These are phyloP conservation scores for Excalfactoria chinensis DNA, from an alignment of 2,113 vertebrate genomes.

Conservation along the genomic window DNA sequence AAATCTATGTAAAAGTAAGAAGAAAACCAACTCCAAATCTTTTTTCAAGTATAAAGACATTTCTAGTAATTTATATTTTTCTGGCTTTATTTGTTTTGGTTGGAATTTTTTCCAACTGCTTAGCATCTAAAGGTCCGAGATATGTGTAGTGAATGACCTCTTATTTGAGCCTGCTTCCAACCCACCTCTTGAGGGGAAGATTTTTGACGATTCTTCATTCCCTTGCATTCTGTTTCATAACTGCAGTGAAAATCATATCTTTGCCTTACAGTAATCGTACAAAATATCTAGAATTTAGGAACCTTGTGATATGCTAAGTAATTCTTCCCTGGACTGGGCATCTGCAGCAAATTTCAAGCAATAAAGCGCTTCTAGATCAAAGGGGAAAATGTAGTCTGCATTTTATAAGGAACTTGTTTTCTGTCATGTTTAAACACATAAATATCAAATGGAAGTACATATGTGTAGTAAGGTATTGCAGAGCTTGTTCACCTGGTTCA, in stretches of 20 bases:
- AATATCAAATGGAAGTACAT: background rate
- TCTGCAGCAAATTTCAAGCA: background rate
- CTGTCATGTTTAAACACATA: background rate
- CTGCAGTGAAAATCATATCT: background rate
- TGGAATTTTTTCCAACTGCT: background rate
- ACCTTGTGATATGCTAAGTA: background rate
- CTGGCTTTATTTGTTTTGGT: background rate
- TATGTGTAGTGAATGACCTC: background rate
- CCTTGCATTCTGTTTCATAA: background rate
- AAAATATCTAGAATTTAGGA: background rate
- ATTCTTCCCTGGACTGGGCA: background rate
- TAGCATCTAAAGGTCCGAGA: background rate
- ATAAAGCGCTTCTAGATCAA: background rate
- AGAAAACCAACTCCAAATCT: background rate
- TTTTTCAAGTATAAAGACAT: background rate
- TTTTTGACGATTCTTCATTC: background rate
- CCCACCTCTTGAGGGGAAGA: background rate
- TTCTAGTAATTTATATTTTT: conserved; percentile 29
- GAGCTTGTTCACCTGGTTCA: background rate
- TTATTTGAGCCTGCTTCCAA: background rate
- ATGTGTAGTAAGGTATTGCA: background rate
- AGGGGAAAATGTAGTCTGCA: background rate
- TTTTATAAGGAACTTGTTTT: background rate
- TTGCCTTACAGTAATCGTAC: background rate
- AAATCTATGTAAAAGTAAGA: background rate